Percentiles rank a stretch among this genome's conserved stretches.
Evolutionary conservation across 23 tunicate genomes (phyloP).

Genomic region (Ciona savignyi): DNA sequence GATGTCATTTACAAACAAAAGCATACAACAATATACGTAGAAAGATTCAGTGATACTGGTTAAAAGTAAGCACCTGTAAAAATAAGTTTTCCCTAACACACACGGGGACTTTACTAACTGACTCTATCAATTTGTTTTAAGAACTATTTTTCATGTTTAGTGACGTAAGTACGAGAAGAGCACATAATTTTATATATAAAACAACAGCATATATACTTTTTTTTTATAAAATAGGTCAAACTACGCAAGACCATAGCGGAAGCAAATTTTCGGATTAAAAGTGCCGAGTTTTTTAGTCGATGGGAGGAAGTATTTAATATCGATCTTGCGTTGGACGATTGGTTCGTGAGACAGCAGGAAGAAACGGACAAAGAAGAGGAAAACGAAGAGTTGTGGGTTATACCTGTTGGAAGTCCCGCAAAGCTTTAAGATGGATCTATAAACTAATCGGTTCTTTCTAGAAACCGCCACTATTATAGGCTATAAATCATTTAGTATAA

Average conservation of each 20-base stretch:
- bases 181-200: too few relatives aligned
- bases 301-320: constrained; percentile 57
- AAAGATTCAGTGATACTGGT: too few relatives aligned
- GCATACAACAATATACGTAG: too few relatives aligned
- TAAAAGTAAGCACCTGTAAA: too few relatives aligned
- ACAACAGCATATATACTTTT: not conserved
- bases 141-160: too few relatives aligned
- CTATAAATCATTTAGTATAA: too few relatives aligned
- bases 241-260: constrained; percentile 56
- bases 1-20: too few relatives aligned
- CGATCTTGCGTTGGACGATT: constrained; percentile 50
- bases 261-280: constrained; percentile 39
- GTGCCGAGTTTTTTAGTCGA: constrained; percentile 40
- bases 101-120: too few relatives aligned
- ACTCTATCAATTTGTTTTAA: too few relatives aligned
- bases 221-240: constrained; percentile 22
- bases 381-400: not conserved
- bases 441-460: not conserved
- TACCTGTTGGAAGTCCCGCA: not conserved
- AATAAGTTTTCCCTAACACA: too few relatives aligned
- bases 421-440: not conserved
- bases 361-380: not conserved
- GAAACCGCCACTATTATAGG: too few relatives aligned
- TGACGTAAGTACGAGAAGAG: too few relatives aligned
- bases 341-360: constrained; percentile 2